Conservation (phyloP, 1,140 invertebrate genomes). For the Diuraphis noxia region DNA sequence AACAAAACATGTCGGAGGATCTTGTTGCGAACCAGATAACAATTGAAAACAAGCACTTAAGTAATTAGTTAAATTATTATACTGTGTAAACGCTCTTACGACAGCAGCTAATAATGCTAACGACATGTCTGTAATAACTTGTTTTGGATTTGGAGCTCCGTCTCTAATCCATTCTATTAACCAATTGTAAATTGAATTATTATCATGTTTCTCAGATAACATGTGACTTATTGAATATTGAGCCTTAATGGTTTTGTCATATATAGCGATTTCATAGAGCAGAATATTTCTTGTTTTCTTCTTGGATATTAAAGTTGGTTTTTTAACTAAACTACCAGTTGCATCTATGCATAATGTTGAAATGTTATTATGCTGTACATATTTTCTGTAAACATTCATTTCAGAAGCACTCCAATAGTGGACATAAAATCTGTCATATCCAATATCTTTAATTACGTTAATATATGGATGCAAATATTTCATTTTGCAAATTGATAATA, state of each 20-base stretch:
- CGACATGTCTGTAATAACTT: conserved; percentile 55
- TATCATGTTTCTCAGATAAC: conserved; percentile 55
- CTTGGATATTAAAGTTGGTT: too few relatives aligned
- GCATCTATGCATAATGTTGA: too few relatives aligned
- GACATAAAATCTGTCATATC: too few relatives aligned
- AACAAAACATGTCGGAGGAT: not conserved
- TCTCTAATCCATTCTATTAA: conserved; percentile 54
- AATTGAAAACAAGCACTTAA: conserved; percentile 37
- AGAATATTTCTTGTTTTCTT: too few relatives aligned
- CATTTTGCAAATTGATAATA: not conserved
- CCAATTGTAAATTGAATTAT: conserved; percentile 15
- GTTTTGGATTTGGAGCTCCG: conserved; percentile 56
- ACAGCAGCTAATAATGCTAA: conserved; percentile 45
- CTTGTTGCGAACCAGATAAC: not conserved
- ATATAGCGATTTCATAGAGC: too few relatives aligned
- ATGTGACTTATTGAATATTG: conserved; percentile 56
- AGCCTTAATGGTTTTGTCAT: conserved; percentile 18
- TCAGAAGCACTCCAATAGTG: too few relatives aligned
- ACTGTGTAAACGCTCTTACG: conserved; percentile 43
- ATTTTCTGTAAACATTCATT: too few relatives aligned
- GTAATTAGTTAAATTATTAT: conserved; percentile 55
- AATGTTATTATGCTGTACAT: too few relatives aligned
- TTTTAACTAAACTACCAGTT: too few relatives aligned
- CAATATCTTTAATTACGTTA: not conserved
- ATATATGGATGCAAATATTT: not conserved